Evolutionary conservation across 2,888 invertebrate genomes (phyloP).

Genomic region (Mesochorus sp.): DNA sequence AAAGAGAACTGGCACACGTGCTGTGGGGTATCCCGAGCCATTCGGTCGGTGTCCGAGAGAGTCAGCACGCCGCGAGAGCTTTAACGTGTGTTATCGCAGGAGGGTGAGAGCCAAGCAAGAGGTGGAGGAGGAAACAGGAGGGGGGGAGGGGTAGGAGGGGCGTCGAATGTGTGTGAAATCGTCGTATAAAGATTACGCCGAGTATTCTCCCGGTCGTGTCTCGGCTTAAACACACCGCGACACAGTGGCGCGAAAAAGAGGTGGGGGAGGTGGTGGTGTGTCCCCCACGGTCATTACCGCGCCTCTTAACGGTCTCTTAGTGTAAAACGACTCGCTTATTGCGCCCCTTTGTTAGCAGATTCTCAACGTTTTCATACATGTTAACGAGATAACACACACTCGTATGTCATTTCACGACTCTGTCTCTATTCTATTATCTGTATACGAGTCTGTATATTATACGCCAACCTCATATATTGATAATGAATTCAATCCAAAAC

Average conservation of each 20-base stretch:
- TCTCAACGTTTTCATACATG: background rate
- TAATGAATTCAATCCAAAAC: too few relatives aligned
- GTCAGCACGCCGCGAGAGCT: background rate
- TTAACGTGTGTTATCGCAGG: slow-evolving; percentile 20
- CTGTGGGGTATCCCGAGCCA: slow-evolving; percentile 23
- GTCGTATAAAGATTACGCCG: slow-evolving; percentile 61
- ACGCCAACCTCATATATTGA: too few relatives aligned
- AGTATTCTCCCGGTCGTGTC: slow-evolving; percentile 36
- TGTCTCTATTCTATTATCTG: too few relatives aligned
- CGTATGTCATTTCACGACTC: too few relatives aligned
- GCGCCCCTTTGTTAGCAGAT: background rate
- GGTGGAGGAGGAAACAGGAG: too few relatives aligned
- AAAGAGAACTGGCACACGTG: slow-evolving; percentile 35
- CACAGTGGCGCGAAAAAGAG: slow-evolving; percentile 22
- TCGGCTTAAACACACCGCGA: slow-evolving; percentile 39
- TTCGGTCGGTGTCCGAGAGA: slow-evolving; percentile 31
- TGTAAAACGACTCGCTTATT: slow-evolving; percentile 8
- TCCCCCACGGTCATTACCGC: slow-evolving; percentile 54
- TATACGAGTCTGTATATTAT: background rate
- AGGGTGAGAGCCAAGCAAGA: too few relatives aligned
- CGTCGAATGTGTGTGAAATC: slow-evolving; percentile 58
- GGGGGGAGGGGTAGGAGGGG: background rate
- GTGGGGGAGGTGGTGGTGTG: slow-evolving; percentile 30
- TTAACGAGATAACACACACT: too few relatives aligned
- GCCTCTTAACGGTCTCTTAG: slow-evolving; percentile 41